phyloP scores from a whole-genome alignment of 2,888 invertebrate species.

The Euzetes globulus region DNA sequence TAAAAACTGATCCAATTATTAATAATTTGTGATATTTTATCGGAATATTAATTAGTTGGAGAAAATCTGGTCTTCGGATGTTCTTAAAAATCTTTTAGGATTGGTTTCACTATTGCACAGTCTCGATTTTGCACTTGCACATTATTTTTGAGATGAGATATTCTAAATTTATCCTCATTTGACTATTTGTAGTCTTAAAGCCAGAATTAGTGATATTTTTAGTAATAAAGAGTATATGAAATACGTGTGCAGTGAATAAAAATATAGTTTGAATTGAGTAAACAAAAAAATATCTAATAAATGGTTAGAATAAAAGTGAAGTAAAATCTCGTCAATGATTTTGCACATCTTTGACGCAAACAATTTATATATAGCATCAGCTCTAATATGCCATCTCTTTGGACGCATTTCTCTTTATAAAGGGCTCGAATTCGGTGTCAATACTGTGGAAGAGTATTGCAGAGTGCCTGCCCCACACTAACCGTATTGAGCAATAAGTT shows the following conservation, averaged over 20 bases:
- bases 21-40: too few species aligned
- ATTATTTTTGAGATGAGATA: too few species aligned
- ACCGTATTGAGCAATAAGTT: slow-evolving; percentile 20
- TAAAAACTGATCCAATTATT: too few species aligned
- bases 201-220: too few species aligned
- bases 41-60: too few species aligned
- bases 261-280: neutral
- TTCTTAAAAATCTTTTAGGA: too few species aligned
- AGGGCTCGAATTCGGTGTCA: neutral
- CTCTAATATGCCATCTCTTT: neutral
- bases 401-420: neutral
- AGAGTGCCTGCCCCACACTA: neutral
- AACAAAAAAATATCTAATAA: neutral
- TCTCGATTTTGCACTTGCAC: too few species aligned
- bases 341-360: neutral
- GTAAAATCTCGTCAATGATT: neutral
- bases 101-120: too few species aligned
- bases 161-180: too few species aligned
- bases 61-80: too few species aligned
- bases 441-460: neutral
- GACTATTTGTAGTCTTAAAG: too few species aligned
- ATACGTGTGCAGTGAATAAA: neutral
- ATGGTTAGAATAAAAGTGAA: neutral
- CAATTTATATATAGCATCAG: neutral
- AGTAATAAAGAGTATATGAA: neutral